Percentiles rank a stretch among this genome's conserved stretches.
These are phyloP conservation scores for Vultur gryphus DNA, from an alignment of 2,797 vertebrate genomes.

Conservation along the genomic window DNA sequence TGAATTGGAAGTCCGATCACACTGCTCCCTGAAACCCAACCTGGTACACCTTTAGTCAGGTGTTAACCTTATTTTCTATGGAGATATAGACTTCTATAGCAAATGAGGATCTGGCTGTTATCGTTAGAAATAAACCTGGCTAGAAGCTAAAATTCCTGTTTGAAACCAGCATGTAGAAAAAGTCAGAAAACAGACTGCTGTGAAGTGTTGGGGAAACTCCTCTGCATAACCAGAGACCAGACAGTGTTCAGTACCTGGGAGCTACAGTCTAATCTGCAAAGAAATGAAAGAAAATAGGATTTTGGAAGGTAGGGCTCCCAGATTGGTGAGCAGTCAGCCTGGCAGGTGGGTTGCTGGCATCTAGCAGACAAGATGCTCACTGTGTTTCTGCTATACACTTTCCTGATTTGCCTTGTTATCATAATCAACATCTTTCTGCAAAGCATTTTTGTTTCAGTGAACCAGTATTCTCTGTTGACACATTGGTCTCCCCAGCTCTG, in stretches of 20 bases:
- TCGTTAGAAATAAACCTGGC: background rate
- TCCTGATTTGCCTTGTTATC: background rate
- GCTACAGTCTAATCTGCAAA: background rate
- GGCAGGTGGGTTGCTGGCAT: background rate
- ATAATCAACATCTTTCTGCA: background rate
- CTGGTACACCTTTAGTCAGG: background rate
- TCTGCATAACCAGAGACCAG: background rate
- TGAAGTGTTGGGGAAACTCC: background rate
- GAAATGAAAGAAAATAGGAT: background rate
- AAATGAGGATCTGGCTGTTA: background rate
- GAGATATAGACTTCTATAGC: background rate
- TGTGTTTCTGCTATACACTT: background rate
- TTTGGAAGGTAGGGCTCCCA: background rate
- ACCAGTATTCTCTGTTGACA: fast-evolving
- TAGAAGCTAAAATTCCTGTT: background rate
- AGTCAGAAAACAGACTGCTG: background rate
- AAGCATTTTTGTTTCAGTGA: fast-evolving
- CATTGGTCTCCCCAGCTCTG: background rate
- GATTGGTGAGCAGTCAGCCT: background rate
- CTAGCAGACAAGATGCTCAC: fast-evolving
- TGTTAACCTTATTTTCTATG: background rate
- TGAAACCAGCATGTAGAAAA: background rate
- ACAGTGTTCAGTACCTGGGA: background rate
- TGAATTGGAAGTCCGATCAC: background rate
- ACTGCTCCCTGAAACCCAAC: background rate